These are phyloP conservation scores for Podilymbus podiceps DNA, from an alignment of 2,113 vertebrate species.

Conservation along the genomic window DNA sequence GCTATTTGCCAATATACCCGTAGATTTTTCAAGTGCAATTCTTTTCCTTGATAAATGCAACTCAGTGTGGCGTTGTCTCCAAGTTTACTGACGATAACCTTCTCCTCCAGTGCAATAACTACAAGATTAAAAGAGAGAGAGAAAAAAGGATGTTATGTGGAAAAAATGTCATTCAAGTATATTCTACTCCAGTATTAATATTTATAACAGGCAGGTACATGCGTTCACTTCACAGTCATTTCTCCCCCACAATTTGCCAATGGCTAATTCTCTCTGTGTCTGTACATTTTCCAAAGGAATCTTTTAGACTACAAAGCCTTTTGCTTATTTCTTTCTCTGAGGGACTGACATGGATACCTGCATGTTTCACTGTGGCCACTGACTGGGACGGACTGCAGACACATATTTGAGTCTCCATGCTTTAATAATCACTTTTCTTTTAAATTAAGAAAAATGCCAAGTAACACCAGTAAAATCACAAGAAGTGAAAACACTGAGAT, in stretches of 20 bases:
- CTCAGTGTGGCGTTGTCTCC: constrained; percentile 39
- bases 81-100: constrained; percentile 13
- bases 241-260: not conserved
- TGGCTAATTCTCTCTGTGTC: not conserved
- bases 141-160: not conserved
- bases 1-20: constrained; percentile 70
- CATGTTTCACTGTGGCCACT: not conserved
- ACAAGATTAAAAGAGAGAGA: not conserved
- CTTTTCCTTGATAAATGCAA: not conserved
- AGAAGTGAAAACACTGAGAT: not conserved
- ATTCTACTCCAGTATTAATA: not conserved
- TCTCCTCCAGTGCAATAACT: not conserved
- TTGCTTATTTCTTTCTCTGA: not conserved
- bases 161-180: not conserved
- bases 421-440: not conserved
- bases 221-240: not conserved
- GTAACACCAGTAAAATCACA: not conserved
- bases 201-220: not conserved
- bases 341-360: not conserved
- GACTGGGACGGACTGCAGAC: not conserved
- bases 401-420: not conserved
- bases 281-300: not conserved
- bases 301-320: not conserved
- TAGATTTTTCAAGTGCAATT: not conserved
- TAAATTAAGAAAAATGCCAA: not conserved